Conservation (phyloP, 2,113 vertebrate species). For the Pungitius pungitius region DNA sequence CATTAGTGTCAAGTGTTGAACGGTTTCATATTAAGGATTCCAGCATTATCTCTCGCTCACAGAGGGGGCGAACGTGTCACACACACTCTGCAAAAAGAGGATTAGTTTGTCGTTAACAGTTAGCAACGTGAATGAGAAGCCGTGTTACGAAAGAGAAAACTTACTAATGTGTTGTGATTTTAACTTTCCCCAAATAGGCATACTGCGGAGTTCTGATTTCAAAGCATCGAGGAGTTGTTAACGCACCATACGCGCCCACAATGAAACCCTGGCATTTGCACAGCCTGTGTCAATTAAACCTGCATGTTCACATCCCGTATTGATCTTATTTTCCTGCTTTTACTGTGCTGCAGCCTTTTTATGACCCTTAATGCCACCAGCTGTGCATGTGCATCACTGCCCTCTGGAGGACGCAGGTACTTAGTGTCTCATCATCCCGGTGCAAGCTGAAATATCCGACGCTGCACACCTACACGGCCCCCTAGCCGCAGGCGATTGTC, state of each 20-base stretch:
- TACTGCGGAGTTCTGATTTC: neutral
- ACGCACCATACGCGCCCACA: neutral
- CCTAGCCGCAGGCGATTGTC: too few species aligned
- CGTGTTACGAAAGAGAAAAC: neutral
- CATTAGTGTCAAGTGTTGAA: slow-evolving; percentile 1
- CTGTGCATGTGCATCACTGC: slow-evolving; percentile 6
- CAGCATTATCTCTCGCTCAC: slow-evolving; percentile 7
- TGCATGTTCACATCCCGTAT: neutral
- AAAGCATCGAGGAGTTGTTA: neutral
- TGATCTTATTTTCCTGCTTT: neutral
- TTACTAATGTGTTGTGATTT: neutral
- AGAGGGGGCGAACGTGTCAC: neutral
- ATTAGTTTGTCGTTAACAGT: neutral
- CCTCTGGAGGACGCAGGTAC: neutral
- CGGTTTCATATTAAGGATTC: slow-evolving; percentile 1
- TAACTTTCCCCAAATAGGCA: neutral
- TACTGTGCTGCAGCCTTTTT: slow-evolving; percentile 2
- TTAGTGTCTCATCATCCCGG: neutral
- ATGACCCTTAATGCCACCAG: slow-evolving; percentile 22
- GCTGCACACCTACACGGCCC: too few species aligned
- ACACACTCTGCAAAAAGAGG: neutral
- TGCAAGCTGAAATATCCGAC: neutral
- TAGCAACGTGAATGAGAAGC: neutral
- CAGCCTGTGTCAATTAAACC: neutral
- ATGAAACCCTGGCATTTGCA: neutral